Evolutionary conservation across 2,797 vertebrate genomes (phyloP), one percentile per base, ranked within the genome.

Genomic region (Argya squamiceps): DNA sequence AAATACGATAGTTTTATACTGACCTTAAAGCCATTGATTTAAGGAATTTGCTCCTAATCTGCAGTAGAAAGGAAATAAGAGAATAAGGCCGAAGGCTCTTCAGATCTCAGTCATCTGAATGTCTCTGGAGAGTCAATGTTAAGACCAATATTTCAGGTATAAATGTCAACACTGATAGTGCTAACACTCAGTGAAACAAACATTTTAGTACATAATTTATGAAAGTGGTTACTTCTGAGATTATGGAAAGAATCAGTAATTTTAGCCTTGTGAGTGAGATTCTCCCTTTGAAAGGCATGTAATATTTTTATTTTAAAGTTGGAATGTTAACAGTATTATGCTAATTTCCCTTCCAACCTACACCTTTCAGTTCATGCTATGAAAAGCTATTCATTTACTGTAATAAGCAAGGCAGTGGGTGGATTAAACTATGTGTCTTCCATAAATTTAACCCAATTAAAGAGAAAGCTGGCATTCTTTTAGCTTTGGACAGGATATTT

Each of bases 121-220:
- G 47, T 68, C 90, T 91, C 76, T 86, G 67, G 75, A 71, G 70
- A 88, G 34, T 75, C 52, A 78, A 30, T 71, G 62, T 58, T 30
- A 94, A 86, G 41, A 85, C 59, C 34, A 93, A 69, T 60, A 80
- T 89, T 91, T 79, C 71, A 63, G 64, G 16, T 74, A 88, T 65
- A 63, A 90, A 87, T 87, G 46, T 67, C 77, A 93, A 68, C 58
- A 81, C 62, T 67, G 56, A 23, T 85, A 92, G 34, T 49, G 22
- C 43, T 76, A 70, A 75, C 90, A 47, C 15, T 68, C 44, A 41
- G 30, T 77, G 95, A 88, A 58, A 82, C 60, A 94, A 91, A 56
- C 53, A 37, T 63, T 94, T 93, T 70, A 90, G 86, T 93, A 49
- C 83, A 78, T 90, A 94, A 80, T 94, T 96, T 97, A 96, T 90